Percentiles rank a stretch among this genome's conserved stretches.
These are phyloP conservation scores for Drosophila rhopaloa DNA, from an alignment of 1,140 invertebrate species.

Conservation along the genomic window DNA sequence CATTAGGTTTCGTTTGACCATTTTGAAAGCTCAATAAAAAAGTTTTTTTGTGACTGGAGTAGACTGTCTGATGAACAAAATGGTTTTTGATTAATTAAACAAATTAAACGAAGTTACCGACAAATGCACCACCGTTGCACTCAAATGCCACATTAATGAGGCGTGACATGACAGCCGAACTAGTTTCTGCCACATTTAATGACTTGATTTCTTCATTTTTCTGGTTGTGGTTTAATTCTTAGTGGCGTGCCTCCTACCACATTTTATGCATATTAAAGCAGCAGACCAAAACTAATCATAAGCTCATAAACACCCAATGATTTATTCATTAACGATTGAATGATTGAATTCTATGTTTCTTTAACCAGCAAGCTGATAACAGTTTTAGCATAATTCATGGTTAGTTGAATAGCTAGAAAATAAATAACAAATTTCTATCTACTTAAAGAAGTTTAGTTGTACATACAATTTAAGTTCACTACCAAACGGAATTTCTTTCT, in stretches of 20 bases:
- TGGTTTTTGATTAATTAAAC: conserved; percentile 47
- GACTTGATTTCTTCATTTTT: conserved; percentile 25
- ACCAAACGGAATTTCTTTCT: no score
- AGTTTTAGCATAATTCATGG: neutral
- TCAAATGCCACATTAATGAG: conserved; percentile 64
- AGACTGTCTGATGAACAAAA: conserved; percentile 10
- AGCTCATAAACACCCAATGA: conserved; percentile 11
- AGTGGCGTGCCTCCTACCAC: neutral
- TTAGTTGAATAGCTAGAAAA: no score
- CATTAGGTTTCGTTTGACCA: conserved; percentile 12
- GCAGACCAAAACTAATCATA: neutral
- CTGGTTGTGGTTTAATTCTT: conserved; percentile 27
- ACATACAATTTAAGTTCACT: no score
- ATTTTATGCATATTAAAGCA: conserved; percentile 25
- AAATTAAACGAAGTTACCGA: conserved; percentile 21
- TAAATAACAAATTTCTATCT: no score
- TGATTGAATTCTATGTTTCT: no score
- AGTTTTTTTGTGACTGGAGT: neutral
- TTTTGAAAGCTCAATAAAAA: conserved; percentile 29
- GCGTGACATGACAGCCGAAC: conserved; percentile 61
- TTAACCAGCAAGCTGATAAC: neutral
- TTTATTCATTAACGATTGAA: conserved; percentile 7
- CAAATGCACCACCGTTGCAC: conserved; percentile 29
- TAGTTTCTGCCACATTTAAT: conserved; percentile 49
- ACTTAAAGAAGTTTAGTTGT: no score